Conservation (phyloP, 2,797 vertebrate genomes). For the Chaetodon trifasciatus region DNA sequence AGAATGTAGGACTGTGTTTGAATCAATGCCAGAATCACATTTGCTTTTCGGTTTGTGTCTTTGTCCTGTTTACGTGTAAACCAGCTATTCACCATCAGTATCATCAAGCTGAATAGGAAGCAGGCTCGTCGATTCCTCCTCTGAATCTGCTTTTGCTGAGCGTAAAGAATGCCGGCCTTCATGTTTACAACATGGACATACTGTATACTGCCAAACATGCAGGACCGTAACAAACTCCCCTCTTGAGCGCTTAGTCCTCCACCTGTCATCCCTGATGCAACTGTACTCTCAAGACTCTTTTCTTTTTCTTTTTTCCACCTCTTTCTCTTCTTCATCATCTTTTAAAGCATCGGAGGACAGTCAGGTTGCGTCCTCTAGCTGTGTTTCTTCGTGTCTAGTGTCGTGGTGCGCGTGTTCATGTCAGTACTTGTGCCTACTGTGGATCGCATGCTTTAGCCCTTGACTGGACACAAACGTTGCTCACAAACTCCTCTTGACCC, state of each 20-base stretch:
- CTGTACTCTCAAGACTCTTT: slow-evolving; percentile 67
- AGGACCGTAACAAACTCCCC: slow-evolving; percentile 72
- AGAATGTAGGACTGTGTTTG: slow-evolving; percentile 69
- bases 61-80: slow-evolving; percentile 65
- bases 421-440: slow-evolving; percentile 90
- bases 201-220: slow-evolving; percentile 81
- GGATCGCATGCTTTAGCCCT: slow-evolving; percentile 90
- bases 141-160: slow-evolving; percentile 65
- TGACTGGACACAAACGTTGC: slow-evolving; percentile 87
- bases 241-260: slow-evolving; percentile 70
- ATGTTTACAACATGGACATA: slow-evolving; percentile 82
- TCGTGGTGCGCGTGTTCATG: slow-evolving; percentile 88
- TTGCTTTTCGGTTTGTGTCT: slow-evolving; percentile 64
- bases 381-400: slow-evolving; percentile 86
- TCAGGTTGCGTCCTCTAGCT: slow-evolving; percentile 83
- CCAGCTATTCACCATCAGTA: slow-evolving; percentile 59
- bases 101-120: slow-evolving; percentile 66
- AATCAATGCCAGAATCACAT: slow-evolving; percentile 54
- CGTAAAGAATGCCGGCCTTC: slow-evolving; percentile 75
- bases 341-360: slow-evolving; percentile 80
- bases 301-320: slow-evolving; percentile 41
- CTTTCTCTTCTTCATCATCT: slow-evolving; percentile 73
- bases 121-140: slow-evolving; percentile 56
- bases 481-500: slow-evolving; percentile 86
- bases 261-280: slow-evolving; percentile 69